Evolutionary conservation across 2,797 vertebrate species (phyloP), one percentile per base, ranked within the genome.

Genomic region (Tenualosa thibaudeaui): DNA sequence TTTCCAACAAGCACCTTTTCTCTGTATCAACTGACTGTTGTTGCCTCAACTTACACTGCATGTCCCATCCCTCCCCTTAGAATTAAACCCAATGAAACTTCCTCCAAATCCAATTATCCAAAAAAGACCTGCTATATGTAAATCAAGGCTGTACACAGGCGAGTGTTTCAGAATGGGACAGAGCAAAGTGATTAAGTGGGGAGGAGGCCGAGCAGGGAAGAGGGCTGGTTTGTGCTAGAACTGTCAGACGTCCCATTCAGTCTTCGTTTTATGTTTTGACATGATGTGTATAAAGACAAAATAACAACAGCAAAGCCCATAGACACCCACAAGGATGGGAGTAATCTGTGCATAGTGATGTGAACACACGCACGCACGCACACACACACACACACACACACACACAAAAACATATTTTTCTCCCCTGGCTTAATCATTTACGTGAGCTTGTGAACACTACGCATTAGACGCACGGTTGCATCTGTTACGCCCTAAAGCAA

Each of bases 371-470:
- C 37, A n/a, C 56, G 58, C 81, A 88, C 84, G 65, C 68, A 40
- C 26, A 24, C 31, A 60, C 53, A 65, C 53, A 71, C 22, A 31
- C 84, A 68, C 54, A 83, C 86, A 86, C 37, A 43, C 60, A 71
- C 60, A 81, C 56, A 58, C 56, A 46, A 65, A 62, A 4, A 19
- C 62, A 68, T 19, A 3, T 40, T 71, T 58, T 71, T 40, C 40
- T 37, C 31, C 31, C 31, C 31, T 37, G 62, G 10, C 22, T 10
- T 37, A 68, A 68, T 68, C 12, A 24, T 37, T 68, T 68, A 68
- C 13, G 24, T 31, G 62, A 26, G 62, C 62, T 68, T 24, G 26
- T 10, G 37, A 75, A 75, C 31, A 10, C 4, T 31, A 43, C 3
- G 31, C 37, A 75, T 75, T 75, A 40, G 13, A 13, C 37, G 68